Evolutionary conservation across 2,888 invertebrate genomes (phyloP).

Genomic region (Amaurobius ferox): DNA sequence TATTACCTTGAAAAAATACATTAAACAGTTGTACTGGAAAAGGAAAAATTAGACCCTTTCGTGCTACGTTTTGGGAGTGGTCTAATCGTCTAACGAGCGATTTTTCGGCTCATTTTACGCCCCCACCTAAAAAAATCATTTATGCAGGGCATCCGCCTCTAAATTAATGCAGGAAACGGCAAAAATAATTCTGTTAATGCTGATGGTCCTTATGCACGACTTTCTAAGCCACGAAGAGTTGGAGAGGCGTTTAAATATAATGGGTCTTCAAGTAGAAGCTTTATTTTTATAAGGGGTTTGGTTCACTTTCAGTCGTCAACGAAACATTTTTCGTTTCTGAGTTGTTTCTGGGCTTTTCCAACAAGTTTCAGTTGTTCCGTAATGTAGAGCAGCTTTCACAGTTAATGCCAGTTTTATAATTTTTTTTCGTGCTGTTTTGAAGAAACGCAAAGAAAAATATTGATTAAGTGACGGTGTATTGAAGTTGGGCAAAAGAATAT

Average conservation of each 20-base stretch:
- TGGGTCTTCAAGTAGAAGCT: not conserved
- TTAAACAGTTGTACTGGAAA: not conserved
- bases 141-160: not conserved
- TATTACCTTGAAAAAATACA: not conserved
- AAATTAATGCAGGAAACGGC: not conserved
- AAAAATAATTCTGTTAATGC: not conserved
- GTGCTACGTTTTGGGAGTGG: not conserved
- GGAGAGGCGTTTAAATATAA: not conserved
- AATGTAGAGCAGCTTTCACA: too few relatives aligned
- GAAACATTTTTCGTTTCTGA: too few relatives aligned
- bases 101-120: slow-evolving; percentile 9
- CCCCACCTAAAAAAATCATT: not conserved
- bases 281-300: not conserved
- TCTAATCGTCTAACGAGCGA: not conserved
- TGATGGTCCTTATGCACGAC: slow-evolving; percentile 1
- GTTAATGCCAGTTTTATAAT: too few relatives aligned
- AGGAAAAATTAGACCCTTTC: not conserved
- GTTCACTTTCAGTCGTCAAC: too few relatives aligned
- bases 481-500: too few relatives aligned
- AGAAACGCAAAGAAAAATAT: too few relatives aligned
- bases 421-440: too few relatives aligned
- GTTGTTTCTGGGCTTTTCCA: too few relatives aligned
- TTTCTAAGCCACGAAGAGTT: not conserved
- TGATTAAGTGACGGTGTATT: too few relatives aligned
- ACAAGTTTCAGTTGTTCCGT: too few relatives aligned